Conservation (phyloP, 2,888 invertebrate genomes). For the Clivina fossor region DNA sequence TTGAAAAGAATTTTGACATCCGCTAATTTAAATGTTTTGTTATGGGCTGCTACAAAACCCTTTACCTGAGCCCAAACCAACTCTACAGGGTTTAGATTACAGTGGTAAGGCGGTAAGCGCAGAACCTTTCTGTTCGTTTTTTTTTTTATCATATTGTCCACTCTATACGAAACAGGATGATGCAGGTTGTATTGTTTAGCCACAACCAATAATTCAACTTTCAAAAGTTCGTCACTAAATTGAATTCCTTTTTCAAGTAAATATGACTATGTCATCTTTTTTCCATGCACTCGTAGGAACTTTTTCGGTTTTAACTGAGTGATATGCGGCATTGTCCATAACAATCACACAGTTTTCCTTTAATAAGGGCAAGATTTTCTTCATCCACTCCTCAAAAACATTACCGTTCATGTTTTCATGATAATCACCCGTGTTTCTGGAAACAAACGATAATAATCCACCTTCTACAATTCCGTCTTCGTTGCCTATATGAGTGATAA, state of each 20-base stretch:
- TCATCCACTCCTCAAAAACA: constrained; percentile 32
- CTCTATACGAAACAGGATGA: not conserved
- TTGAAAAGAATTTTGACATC: not conserved
- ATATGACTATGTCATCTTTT: too few relatives aligned
- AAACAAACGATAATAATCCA: constrained; percentile 36
- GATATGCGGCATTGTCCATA: constrained; percentile 33
- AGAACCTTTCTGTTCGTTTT: not conserved
- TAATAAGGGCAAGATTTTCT: constrained; percentile 14
- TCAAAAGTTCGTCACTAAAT: not conserved
- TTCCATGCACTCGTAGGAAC: constrained; percentile 14
- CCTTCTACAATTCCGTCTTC: constrained; percentile 38
- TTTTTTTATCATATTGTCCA: not conserved
- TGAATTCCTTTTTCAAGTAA: not conserved
- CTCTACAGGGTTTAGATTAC: not conserved
- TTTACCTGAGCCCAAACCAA: not conserved
- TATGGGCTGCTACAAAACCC: not conserved
- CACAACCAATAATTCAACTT: too few relatives aligned
- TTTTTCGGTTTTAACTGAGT: constrained; percentile 22
- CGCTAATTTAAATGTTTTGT: not conserved
- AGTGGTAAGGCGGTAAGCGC: not conserved
- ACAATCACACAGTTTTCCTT: constrained; percentile 24
- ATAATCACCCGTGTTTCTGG: constrained; percentile 35
- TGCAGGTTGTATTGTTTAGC: too few relatives aligned
- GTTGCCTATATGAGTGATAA: constrained; percentile 35
- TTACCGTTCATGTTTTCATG: constrained; percentile 38